phyloP scores from a whole-genome alignment of 2,113 vertebrate species.

The Sakesphorus luctuosus region DNA sequence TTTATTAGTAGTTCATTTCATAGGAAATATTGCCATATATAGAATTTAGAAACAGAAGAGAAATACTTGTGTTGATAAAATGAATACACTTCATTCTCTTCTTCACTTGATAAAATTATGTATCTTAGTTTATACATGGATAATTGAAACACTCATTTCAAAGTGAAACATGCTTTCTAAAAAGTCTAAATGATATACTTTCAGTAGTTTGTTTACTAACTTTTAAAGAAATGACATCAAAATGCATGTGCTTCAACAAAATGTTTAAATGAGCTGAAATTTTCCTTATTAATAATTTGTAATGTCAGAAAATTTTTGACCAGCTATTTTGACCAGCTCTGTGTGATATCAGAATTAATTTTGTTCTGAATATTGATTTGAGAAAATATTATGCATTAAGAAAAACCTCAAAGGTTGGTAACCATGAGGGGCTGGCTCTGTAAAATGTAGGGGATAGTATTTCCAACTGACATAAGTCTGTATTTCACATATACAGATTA shows the following conservation, averaged over 20 bases:
- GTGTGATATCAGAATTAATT: not conserved
- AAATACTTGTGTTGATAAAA: not conserved
- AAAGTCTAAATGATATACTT: not conserved
- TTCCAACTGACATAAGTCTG: not conserved
- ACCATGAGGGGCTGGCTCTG: not conserved
- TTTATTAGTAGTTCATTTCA: not conserved
- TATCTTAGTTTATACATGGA: not conserved
- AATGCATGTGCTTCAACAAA: not conserved
- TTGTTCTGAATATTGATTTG: not conserved
- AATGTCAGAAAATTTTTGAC: not conserved
- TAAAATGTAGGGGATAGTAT: not conserved
- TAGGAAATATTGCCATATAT: not conserved
- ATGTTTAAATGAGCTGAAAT: not conserved
- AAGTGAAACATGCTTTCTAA: not conserved
- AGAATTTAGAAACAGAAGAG: not conserved
- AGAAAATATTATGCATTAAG: not conserved
- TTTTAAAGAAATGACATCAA: not conserved
- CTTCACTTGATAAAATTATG: not conserved
- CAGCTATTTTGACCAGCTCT: not conserved
- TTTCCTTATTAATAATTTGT: not conserved
- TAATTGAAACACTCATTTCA: not conserved
- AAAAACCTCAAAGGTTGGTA: not conserved
- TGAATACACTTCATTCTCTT: not conserved
- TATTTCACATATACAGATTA: not conserved
- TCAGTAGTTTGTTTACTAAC: not conserved